Percentiles rank a stretch among this genome's conserved stretches.
These are phyloP conservation scores for Bubo blakistoni DNA, from an alignment of 2,113 vertebrate species.

Conservation along the genomic window DNA sequence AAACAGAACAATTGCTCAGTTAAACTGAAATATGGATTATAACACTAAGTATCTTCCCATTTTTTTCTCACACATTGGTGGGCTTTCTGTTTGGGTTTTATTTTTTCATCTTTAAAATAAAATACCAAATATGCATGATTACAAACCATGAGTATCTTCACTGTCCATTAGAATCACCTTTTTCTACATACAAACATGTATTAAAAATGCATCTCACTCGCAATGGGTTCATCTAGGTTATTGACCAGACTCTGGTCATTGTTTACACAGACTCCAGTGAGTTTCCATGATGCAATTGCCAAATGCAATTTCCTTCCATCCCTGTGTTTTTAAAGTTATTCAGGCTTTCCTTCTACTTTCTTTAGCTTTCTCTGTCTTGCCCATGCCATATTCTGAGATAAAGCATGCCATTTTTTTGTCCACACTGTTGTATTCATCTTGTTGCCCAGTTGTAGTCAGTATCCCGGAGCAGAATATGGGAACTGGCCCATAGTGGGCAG, in stretches of 20 bases:
- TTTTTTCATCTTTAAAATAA: neutral
- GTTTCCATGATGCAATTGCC: neutral
- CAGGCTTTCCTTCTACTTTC: neutral
- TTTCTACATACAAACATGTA: neutral
- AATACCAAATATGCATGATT: neutral
- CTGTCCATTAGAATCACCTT: neutral
- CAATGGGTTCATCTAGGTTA: neutral
- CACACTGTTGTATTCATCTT: neutral
- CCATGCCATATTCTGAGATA: neutral
- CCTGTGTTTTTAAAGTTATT: neutral
- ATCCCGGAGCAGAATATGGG: neutral
- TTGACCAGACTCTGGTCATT: neutral
- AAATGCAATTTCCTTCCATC: neutral
- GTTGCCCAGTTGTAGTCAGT: neutral
- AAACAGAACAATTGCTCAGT: neutral
- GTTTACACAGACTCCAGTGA: neutral
- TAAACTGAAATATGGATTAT: constrained; percentile 11
- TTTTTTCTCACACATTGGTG: neutral
- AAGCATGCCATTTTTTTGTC: neutral
- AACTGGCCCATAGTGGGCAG: neutral
- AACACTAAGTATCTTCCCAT: neutral
- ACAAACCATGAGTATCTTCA: neutral
- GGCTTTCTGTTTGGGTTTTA: neutral
- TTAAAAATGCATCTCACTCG: neutral
- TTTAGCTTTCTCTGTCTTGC: neutral